Evolutionary conservation across 2,888 invertebrate species (phyloP).

Genomic region (Caenorhabditis macrosperma): DNA sequence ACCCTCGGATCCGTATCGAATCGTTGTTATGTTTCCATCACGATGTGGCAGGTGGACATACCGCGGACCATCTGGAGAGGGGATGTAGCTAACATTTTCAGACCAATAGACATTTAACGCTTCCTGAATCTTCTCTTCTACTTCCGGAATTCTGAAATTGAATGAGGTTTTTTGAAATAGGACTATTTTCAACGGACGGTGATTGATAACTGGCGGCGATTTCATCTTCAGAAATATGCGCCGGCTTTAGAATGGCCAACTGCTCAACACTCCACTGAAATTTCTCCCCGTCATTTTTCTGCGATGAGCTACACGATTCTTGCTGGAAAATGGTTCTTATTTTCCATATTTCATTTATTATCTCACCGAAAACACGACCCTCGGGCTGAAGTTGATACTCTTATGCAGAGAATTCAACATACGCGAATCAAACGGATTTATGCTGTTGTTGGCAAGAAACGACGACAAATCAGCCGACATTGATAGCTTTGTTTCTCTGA

Average conservation of each 20-base stretch:
- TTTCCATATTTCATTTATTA: not conserved
- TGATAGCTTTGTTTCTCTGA: slow-evolving; percentile 23
- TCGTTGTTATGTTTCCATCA: slow-evolving; percentile 51
- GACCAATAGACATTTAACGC: slow-evolving; percentile 64
- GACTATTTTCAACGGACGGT: slow-evolving; percentile 37
- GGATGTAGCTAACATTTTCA: slow-evolving; percentile 59
- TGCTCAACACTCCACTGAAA: slow-evolving; percentile 65
- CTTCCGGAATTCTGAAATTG: slow-evolving; percentile 58
- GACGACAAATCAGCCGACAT: slow-evolving; percentile 52
- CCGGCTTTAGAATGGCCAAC: slow-evolving; percentile 61
- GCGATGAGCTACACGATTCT: slow-evolving; percentile 18
- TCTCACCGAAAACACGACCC: slow-evolving; percentile 40
- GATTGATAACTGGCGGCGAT: slow-evolving; percentile 56
- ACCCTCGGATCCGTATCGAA: slow-evolving; percentile 21
- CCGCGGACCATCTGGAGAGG: slow-evolving; percentile 65
- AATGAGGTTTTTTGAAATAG: not conserved
- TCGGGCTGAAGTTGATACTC: slow-evolving; percentile 57
- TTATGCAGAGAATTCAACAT: slow-evolving; percentile 46
- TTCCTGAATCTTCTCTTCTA: slow-evolving; percentile 60
- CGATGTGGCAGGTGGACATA: slow-evolving; percentile 43
- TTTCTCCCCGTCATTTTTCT: slow-evolving; percentile 37
- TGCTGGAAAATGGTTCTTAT: slow-evolving; percentile 29
- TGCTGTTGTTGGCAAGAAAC: slow-evolving; percentile 42
- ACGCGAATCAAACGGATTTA: slow-evolving; percentile 52
- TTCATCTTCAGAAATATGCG: slow-evolving; percentile 64